phyloP scores from a whole-genome alignment of 2,888 invertebrate genomes.

The Calephelis perditalis region DNA sequence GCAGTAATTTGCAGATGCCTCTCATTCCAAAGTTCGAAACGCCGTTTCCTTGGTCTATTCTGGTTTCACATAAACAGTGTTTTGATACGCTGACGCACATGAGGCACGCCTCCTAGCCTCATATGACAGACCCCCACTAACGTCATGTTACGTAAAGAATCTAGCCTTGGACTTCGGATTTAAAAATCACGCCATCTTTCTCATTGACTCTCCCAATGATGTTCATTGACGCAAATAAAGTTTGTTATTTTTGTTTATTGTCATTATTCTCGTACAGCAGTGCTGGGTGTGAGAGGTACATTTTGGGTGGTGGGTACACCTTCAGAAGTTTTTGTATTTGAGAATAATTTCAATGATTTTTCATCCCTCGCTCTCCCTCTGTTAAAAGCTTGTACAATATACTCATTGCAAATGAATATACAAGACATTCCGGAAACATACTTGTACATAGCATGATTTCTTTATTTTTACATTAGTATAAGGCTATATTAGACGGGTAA shows the following conservation, averaged over 20 bases:
- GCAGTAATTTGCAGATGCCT: too few species aligned
- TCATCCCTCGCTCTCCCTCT: too few species aligned
- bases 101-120: conserved; percentile 35
- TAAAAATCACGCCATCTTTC: conserved; percentile 9
- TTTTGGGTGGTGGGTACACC: too few species aligned
- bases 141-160: conserved; percentile 34
- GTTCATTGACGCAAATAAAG: neutral
- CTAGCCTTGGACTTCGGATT: conserved; percentile 35
- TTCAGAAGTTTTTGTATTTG: too few species aligned
- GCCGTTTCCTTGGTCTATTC: neutral
- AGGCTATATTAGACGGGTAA: too few species aligned
- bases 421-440: too few species aligned
- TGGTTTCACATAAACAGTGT: neutral
- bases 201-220: conserved; percentile 1
- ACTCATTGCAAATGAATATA: too few species aligned
- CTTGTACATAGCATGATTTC: too few species aligned
- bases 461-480: too few species aligned
- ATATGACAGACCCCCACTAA: conserved; percentile 32
- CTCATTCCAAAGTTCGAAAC: neutral
- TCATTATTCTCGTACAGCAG: neutral
- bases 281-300: too few species aligned
- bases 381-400: too few species aligned
- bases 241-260: conserved; percentile 3
- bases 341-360: too few species aligned
- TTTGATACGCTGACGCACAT: conserved; percentile 11